Evolutionary conservation across 1,140 invertebrate genomes (phyloP), one percentile per base, ranked within the genome.

Genomic region (Portunus trituberculatus): DNA sequence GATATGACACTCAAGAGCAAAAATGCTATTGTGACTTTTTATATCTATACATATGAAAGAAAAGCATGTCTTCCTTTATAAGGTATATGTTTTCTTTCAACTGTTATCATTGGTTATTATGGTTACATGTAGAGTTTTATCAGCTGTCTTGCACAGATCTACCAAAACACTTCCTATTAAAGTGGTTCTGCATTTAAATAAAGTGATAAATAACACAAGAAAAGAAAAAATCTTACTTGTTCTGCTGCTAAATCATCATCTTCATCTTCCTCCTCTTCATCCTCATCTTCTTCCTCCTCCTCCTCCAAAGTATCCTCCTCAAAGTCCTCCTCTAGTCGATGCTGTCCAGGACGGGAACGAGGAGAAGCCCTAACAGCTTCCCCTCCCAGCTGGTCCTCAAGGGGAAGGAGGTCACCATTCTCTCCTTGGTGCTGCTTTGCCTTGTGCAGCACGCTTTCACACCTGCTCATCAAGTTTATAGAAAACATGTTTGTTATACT

Each of bases 181-280:
- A 6, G 39, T 39, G 39, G 52, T 12, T 10, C 52, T 20, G 16
- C 52, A 59, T 14, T 14, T 20, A 14, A 59, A 10, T 59, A 10
- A 59, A 59, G 52, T 0, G 16, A 76, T 25, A n/a, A 76, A n/a
- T 25, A 76, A 76, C 1, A 76, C 25, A 59, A 59, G 28, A 20
- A 31, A 16, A 92, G 31, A 39, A 10, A 59, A 59, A n/a, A 39
- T 39, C 90, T 59, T 29, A 95, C 94, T 48, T 95, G 94, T 59
- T 82, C 94, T 87, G 94, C 94, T 67, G 92, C 91, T 31, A 39
- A 67, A 86, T 95, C 94, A 20, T 95, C 94, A 28, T 95, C 94
- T n/a, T 95, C 94, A 29, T 95, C 94, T 29, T 95, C 94, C 31
- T 95, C 94, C n/a, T 92, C 88, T 12, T 92, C 89, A 59, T 95